Base-by-base conservation (phyloP, 2,888 invertebrate species). In the Gari tellinella region DNA sequence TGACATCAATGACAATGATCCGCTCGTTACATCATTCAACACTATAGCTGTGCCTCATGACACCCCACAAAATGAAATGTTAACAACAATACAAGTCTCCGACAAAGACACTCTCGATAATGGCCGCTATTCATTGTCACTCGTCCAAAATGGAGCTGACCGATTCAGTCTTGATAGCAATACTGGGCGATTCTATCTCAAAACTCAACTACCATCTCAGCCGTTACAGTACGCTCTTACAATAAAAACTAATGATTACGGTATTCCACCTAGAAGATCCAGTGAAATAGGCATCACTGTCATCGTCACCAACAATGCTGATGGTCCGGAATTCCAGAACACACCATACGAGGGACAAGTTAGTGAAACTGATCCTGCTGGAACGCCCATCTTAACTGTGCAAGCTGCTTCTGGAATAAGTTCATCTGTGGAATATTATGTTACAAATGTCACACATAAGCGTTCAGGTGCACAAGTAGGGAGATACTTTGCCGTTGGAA, bases 61-160 rank as follows among this genome's bases (percentile, higher is more conserved):
- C 3, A 89, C 89, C 17, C 86, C 93, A 92, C 92, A 92, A 91
- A 89, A 93, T 91, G 94, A 95, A 58, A 95, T 97, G 55, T 96
- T 96, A 94, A 95, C 95, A 78, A 75, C 63, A 8, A 95, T 97
- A 14, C 93, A 94, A 73, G 98, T 98, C 3, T 94, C 95, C 61
- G 98, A 99, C 92, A 93, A 96, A 53, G 98, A 99, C 92, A 96
- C 96, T 1, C 96, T 96, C 79, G 96, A 96, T 21, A 98, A 98
- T 92, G 98, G 98, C 19, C 92, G 96, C 76, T 97, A 99, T 23
- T 97, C 97, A 1, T 98, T 98, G 91, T 97, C 97, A 15, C 48
- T 86, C 1, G 26, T 70, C 10, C 65, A 68, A 41, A 77, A 62
- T 17, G 68, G 66, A 19, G 45, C 51, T 38, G 72, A 51, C 43